Evolutionary conservation across 2,888 invertebrate genomes (phyloP).

Genomic region (Drosophila mettleri): DNA sequence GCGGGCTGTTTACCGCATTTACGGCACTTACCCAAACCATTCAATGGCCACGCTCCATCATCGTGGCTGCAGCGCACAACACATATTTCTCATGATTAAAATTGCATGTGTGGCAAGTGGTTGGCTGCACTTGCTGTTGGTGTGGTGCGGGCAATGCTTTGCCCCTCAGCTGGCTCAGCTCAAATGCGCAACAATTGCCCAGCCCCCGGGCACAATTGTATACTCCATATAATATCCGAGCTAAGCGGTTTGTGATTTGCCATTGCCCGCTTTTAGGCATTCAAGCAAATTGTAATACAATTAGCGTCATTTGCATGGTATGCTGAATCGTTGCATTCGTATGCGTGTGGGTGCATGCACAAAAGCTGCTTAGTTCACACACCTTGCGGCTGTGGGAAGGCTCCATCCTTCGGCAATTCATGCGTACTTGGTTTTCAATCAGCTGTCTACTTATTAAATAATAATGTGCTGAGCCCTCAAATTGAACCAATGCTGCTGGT

Average conservation of each 20-base stretch:
- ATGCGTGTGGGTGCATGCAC: conserved; percentile 3
- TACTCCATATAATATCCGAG: conserved; percentile 53
- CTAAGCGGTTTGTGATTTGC: conserved; percentile 76
- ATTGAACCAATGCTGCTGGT: conserved; percentile 25
- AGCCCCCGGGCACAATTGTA: conserved; percentile 13
- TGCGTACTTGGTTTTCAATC: conserved; percentile 55
- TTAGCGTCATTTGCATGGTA: conserved; percentile 76
- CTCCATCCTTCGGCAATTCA: conserved; percentile 25
- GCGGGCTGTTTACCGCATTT: conserved; percentile 19
- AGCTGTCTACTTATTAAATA: conserved; percentile 76
- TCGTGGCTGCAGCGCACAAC: conserved; percentile 32
- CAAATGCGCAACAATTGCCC: conserved; percentile 55
- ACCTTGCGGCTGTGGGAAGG: conserved; percentile 31
- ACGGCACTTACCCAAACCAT: conserved; percentile 21
- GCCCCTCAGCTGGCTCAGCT: conserved; percentile 5
- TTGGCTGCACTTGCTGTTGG: conserved; percentile 24
- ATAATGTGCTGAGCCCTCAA: conserved; percentile 56
- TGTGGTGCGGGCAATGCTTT: neutral
- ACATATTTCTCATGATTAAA: conserved; percentile 59
- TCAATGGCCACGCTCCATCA: conserved; percentile 30
- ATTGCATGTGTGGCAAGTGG: conserved; percentile 56
- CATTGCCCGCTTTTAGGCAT: conserved; percentile 71
- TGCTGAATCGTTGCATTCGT: conserved; percentile 37
- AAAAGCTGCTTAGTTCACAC: conserved; percentile 62
- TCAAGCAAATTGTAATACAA: conserved; percentile 79